Base-by-base conservation (phyloP, 2,888 invertebrate genomes). In the Rhodophaea formosa region DNA sequence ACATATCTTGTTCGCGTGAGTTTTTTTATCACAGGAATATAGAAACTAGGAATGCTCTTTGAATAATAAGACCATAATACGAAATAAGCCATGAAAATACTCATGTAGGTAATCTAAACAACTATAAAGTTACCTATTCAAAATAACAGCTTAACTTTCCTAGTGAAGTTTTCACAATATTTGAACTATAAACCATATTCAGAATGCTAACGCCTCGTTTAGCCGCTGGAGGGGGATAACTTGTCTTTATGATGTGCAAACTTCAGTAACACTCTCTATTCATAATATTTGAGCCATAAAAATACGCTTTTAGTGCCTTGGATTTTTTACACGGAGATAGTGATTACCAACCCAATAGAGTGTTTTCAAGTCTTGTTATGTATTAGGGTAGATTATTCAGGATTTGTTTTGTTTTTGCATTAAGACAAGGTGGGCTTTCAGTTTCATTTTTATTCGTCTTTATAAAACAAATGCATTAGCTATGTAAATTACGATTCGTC, bases 181-280 rank as follows among this genome's bases (percentile, higher is more conserved):
- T 55, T 45, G 44, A 63, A 62, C 63, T 65, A 67, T 68, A 67
- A 59, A 63, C 58, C 56, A 60, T 59, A 57, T 61, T 61, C 60
- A 68, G 68, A 65, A 63, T 63, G 62, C 62, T 58, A 59, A 68
- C 64, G 69, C 62, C 62, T 67, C 65, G 71, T 71, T 71, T 72
- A 70, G 67, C 70, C 45, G 44, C 43, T 23, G 32, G 7, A 35
- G 17, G 45, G 16, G 29, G 49, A 56, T 56, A 56, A 56, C 47
- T 49, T 49, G 39, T 39, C 42, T 49, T 49, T 56, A 56, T 49
- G 56, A 42, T 42, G 56, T 43, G 56, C 14, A 56, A 56, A 56
- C 30, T 56, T 49, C 49, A 30, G 15, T 56, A 51, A 47, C 49
- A 44, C 17, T 52, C 30, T 43, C 32, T 55, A 55, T 55, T 55